Conservation (phyloP, 2,888 invertebrate genomes). For the Mactromeris polynyma region DNA sequence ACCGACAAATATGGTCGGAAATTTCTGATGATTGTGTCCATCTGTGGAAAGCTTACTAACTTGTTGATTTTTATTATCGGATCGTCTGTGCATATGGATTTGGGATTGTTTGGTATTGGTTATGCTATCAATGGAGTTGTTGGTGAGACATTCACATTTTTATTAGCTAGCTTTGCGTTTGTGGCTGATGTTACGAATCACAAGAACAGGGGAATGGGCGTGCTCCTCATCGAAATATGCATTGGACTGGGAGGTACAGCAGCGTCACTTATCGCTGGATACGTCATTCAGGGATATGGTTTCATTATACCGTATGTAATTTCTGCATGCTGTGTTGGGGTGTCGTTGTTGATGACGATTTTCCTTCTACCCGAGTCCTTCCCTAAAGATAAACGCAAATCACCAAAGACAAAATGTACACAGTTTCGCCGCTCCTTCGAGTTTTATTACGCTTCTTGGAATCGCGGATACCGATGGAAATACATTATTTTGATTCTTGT, state of each 20-base stretch:
- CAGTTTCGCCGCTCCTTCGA: constrained; percentile 7
- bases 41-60: not conserved
- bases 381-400: constrained; percentile 14
- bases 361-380: constrained; percentile 27
- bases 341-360: not conserved
- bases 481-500: constrained; percentile 14
- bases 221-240: not conserved
- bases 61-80: not conserved
- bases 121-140: not conserved
- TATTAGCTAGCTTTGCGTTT: constrained; percentile 19
- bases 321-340: not conserved
- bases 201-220: constrained; percentile 10
- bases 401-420: not conserved
- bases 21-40: constrained; percentile 21
- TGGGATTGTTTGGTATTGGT: constrained; percentile 16
- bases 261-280: not conserved
- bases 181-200: constrained; percentile 20
- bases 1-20: constrained; percentile 32
- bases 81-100: not conserved
- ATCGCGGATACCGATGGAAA: constrained; percentile 4
- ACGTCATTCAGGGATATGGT: constrained; percentile 12
- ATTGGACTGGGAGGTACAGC: constrained; percentile 5
- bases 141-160: not conserved
- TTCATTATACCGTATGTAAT: constrained; percentile 1
- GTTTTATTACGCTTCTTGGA: constrained; percentile 25